Conservation (phyloP, 1,140 invertebrate species). For the Drosophila rhopaloa region DNA sequence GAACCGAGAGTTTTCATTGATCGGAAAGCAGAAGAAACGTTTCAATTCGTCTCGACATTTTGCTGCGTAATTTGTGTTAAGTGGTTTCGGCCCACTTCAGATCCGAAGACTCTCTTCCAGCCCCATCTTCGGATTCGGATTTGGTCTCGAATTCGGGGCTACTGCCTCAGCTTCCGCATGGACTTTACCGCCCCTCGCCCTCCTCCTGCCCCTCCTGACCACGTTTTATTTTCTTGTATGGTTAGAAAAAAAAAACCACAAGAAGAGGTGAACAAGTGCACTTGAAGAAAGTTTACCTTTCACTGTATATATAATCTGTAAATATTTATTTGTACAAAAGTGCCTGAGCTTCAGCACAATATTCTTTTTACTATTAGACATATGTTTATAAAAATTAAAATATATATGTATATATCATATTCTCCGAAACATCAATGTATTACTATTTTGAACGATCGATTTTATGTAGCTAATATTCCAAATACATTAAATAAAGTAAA, state of each 20-base stretch:
- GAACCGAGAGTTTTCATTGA: slow-evolving; percentile 65
- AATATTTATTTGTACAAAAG: too few species aligned
- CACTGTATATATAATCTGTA: too few species aligned
- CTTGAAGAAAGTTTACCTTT: neutral
- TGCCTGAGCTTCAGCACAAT: too few species aligned
- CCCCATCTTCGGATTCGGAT: slow-evolving; percentile 13
- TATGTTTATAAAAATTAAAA: too few species aligned
- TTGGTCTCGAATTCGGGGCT: slow-evolving; percentile 6
- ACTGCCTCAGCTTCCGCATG: slow-evolving; percentile 34
- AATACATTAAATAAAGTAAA: too few species aligned
- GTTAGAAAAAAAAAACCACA: slow-evolving; percentile 58
- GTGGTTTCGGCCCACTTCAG: slow-evolving; percentile 81
- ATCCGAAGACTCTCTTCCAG: slow-evolving; percentile 30
- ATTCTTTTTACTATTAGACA: too few species aligned
- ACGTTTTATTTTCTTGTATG: slow-evolving; percentile 62
- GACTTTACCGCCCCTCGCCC: slow-evolving; percentile 15
- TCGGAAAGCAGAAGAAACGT: slow-evolving; percentile 48
- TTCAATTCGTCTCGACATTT: slow-evolving; percentile 83
- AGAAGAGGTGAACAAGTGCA: slow-evolving; percentile 22
- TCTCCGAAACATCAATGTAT: too few species aligned
- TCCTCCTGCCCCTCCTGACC: neutral
- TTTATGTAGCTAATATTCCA: too few species aligned
- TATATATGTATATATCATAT: too few species aligned
- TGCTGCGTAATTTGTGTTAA: slow-evolving; percentile 84
- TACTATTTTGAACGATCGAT: too few species aligned